Evolutionary conservation across 2,797 vertebrate species (phyloP), one percentile per base, ranked within the genome.

Genomic region (Hydrolagus colliei): DNA sequence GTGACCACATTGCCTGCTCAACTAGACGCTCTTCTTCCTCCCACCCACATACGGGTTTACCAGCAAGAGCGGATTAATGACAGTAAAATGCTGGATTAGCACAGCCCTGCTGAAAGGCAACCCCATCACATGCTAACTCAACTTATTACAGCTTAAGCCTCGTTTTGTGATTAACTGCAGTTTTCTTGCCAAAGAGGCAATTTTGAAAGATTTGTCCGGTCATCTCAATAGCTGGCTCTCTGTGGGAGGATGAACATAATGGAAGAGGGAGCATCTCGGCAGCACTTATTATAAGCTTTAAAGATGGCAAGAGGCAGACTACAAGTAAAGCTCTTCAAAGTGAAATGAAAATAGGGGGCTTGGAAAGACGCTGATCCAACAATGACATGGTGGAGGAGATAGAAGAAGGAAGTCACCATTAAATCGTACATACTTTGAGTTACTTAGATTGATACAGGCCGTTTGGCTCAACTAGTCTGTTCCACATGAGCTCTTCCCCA

Each of bases 101-200:
- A 80, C 32, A 80, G 63, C n/a, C 22, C 63, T 9, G 62, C 78
- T 80, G 12, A 14, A 80, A 67, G 62, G 62, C 62, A 65, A 11
- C 62, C 62, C 22, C 59, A 79, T 65, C 12, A 79, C n/a, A 63
- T 78, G 77, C 61, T 62, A 79, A 63, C 77, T n/a, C 61, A 20
- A n/a, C 41, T 79, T 27, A 79, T 63, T 79, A 62, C 6, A 79
- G 27, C 20, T 1, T 14, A 18, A 80, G 59, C 78, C 67, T 80
- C 27, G 32, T 20, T 65, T n/a, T 32, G 62, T 67, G 78, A 80
- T 79, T 80, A 52, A 67, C 62, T 35, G 22, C 35, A 7, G 13
- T 14, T 27, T 65, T 80, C 22, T 11, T 80, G 78, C 78, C 62
- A 80, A 61, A 65, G 78, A 32, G 63, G 62, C 62, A 80, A 32